These are phyloP conservation scores for Mus pahari DNA, from an alignment of 2,113 vertebrate genomes.

Conservation along the genomic window DNA sequence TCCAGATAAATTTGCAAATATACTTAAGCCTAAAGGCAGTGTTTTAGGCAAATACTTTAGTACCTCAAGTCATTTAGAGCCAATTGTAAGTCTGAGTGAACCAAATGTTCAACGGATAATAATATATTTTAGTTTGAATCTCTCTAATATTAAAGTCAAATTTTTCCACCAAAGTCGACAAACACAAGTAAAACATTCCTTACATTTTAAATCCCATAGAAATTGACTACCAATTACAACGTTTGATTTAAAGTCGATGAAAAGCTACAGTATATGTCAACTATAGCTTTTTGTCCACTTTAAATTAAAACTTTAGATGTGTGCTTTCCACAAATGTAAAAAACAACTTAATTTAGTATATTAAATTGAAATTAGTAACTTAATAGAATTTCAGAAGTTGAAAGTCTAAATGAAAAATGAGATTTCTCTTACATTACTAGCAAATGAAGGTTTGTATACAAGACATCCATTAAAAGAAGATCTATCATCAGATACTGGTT, in stretches of 20 bases:
- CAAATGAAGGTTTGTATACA: background rate
- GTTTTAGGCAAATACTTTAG: background rate
- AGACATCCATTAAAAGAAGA: background rate
- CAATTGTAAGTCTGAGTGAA: background rate
- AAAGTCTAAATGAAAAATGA: background rate
- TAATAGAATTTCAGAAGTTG: background rate
- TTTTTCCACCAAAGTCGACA: background rate
- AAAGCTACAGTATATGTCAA: background rate
- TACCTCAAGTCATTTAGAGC: background rate
- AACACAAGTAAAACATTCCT: background rate
- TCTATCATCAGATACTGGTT: background rate
- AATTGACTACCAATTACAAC: background rate
- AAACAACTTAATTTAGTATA: too few species aligned
- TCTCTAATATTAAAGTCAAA: background rate
- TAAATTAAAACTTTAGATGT: too few species aligned
- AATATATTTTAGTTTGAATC: background rate
- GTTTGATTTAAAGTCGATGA: background rate
- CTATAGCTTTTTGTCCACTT: too few species aligned
- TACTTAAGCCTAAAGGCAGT: background rate
- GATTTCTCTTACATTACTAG: background rate
- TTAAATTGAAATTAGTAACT: too few species aligned
- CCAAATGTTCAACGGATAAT: background rate
- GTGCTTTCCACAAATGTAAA: too few species aligned
- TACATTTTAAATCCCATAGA: background rate
- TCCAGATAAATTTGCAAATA: background rate